A percentile compares a stretch with the other conserved stretches of the same genome.
phyloP scores from a whole-genome alignment of 2,888 invertebrate species.

The Spodoptera littoralis region DNA sequence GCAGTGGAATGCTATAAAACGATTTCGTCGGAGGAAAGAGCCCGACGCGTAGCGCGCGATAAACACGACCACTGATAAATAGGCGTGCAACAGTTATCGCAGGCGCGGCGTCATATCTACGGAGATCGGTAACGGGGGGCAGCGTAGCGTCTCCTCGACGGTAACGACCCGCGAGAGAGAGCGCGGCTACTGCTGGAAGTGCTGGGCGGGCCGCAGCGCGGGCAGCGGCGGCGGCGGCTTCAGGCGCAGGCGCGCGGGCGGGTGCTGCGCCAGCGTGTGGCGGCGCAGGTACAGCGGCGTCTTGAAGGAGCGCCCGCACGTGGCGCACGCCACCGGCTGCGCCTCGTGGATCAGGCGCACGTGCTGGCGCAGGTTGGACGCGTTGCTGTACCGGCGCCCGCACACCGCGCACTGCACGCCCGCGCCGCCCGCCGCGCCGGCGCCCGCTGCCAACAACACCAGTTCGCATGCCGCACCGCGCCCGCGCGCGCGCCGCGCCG shows the following conservation, averaged over 20 bases:
- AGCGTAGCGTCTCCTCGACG: slow-evolving; percentile 42
- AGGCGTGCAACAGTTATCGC: slow-evolving; percentile 22
- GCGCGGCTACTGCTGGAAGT: slow-evolving; percentile 69
- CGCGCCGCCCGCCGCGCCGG: slow-evolving; percentile 67
- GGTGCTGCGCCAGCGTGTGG: slow-evolving; percentile 92
- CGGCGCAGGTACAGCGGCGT: slow-evolving; percentile 93
- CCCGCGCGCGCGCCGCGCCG: slow-evolving; percentile 35
- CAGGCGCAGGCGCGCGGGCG: slow-evolving; percentile 68
- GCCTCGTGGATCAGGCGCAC: slow-evolving; percentile 93
- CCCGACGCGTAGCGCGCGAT: slow-evolving; percentile 25
- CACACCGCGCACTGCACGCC: slow-evolving; percentile 90
- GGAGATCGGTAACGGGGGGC: slow-evolving; percentile 19
- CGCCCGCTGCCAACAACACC: slow-evolving; percentile 83
- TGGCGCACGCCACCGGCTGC: slow-evolving; percentile 91
- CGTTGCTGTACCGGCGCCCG: slow-evolving; percentile 92
- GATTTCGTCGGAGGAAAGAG: slow-evolving; percentile 13
- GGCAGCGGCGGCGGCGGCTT: slow-evolving; percentile 77
- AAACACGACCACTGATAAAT: slow-evolving; percentile 27
- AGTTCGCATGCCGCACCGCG: slow-evolving; percentile 68
- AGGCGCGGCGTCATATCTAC: slow-evolving; percentile 12
- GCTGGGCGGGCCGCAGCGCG: slow-evolving; percentile 77
- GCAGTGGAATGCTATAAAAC: slow-evolving; percentile 9
- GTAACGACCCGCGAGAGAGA: slow-evolving; percentile 54
- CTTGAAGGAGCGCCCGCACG: slow-evolving; percentile 93
- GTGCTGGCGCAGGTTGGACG: slow-evolving; percentile 93